These are phyloP conservation scores for Salvelinus fontinalis DNA, from an alignment of 2,113 vertebrate species.

Conservation along the genomic window DNA sequence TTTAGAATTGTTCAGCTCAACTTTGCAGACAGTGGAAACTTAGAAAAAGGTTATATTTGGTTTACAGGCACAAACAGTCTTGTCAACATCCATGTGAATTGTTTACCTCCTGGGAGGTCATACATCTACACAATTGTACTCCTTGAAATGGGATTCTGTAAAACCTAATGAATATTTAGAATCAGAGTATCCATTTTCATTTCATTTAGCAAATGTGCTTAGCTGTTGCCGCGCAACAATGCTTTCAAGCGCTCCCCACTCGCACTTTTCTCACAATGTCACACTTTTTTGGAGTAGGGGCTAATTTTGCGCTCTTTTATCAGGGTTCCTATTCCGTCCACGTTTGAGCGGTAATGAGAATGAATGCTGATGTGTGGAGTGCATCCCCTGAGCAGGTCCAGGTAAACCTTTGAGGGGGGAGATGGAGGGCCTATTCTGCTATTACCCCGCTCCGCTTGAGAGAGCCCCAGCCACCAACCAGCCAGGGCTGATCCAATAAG, in stretches of 20 bases:
- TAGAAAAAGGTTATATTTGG: conserved; percentile 23
- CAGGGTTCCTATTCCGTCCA: conserved; percentile 64
- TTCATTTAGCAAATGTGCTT: conserved; percentile 71
- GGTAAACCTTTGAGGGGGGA: conserved; percentile 12
- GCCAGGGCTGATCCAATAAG: conserved; percentile 49
- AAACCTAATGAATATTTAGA: conserved; percentile 67
- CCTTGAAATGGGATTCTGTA: conserved; percentile 49
- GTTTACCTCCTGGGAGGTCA: conserved; percentile 54
- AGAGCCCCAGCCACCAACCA: conserved; percentile 31
- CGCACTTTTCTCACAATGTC: conserved; percentile 61
- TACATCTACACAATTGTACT: conserved; percentile 25
- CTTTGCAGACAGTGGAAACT: conserved; percentile 23
- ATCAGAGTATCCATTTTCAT: conserved; percentile 64
- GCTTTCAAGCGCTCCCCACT: conserved; percentile 40
- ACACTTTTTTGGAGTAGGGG: conserved; percentile 56
- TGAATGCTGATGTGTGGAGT: conserved; percentile 63
- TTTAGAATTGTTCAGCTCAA: conserved; percentile 24
- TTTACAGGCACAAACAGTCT: conserved; percentile 43
- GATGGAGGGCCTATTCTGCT: conserved; percentile 32
- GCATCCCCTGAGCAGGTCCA: conserved; percentile 45
- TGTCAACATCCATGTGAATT: conserved; percentile 49
- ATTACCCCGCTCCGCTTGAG: conserved; percentile 61
- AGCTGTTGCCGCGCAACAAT: conserved; percentile 76
- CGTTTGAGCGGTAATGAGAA: conserved; percentile 70
- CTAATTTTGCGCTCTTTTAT: conserved; percentile 54